phyloP scores from a whole-genome alignment of 2,888 invertebrate genomes.

The Gymnocheta viridis region DNA sequence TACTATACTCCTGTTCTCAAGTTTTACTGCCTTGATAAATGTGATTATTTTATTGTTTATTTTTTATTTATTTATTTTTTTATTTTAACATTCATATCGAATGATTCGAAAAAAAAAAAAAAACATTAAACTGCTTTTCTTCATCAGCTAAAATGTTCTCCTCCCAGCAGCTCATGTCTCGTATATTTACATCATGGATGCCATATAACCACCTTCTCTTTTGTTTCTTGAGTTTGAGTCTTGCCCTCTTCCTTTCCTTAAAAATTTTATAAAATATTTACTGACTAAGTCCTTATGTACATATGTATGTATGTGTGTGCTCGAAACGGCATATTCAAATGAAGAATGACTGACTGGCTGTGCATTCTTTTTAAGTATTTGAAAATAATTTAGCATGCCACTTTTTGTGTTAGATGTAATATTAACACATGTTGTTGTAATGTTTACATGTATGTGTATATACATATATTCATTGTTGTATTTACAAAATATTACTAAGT shows the following conservation, averaged over 20 bases:
- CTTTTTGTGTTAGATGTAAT: conserved; percentile 44
- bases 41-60: too few species aligned
- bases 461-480: conserved; percentile 24
- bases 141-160: background rate
- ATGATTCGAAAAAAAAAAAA: background rate
- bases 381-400: conserved; percentile 65
- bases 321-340: background rate
- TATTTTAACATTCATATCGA: too few species aligned
- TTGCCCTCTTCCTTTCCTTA: background rate
- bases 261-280: conserved; percentile 10
- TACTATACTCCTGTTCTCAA: too few species aligned
- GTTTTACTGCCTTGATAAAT: too few species aligned
- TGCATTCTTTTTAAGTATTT: conserved; percentile 19
- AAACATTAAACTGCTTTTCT: background rate
- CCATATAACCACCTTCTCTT: background rate
- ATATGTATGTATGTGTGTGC: background rate
- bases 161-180: background rate
- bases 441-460: background rate
- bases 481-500: conserved; percentile 41
- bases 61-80: too few species aligned
- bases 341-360: conserved; percentile 13
- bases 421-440: conserved; percentile 38
- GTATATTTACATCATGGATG: background rate
- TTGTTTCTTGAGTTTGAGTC: background rate
- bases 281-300: background rate